Conservation (phyloP, 2,113 vertebrate species). For the Fregata magnificens region DNA sequence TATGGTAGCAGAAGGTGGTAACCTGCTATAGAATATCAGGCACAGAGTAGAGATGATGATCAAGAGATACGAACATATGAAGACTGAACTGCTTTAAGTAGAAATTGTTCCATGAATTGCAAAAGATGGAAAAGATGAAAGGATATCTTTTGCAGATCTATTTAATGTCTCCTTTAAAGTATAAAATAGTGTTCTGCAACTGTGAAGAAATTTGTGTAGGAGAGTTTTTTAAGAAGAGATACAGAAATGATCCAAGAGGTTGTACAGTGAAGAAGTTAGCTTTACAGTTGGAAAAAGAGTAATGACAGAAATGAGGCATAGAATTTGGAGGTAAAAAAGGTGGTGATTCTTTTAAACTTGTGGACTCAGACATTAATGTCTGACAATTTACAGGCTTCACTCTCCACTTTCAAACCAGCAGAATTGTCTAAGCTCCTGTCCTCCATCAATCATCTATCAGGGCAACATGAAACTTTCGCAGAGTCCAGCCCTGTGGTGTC, state of each 20-base stretch:
- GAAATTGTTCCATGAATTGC: not conserved
- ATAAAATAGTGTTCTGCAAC: not conserved
- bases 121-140: not conserved
- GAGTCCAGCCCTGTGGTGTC: not conserved
- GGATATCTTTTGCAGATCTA: not conserved
- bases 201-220: not conserved
- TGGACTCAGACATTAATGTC: not conserved
- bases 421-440: not conserved
- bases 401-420: not conserved
- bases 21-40: not conserved
- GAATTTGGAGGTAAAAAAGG: not conserved
- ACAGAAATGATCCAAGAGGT: not conserved
- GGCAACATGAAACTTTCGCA: not conserved
- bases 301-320: not conserved
- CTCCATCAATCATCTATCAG: not conserved
- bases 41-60: not conserved
- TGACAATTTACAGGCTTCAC: not conserved
- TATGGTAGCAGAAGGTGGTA: not conserved
- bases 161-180: not conserved
- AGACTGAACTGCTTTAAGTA: not conserved
- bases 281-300: not conserved
- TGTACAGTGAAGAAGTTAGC: not conserved
- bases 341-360: not conserved
- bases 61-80: not conserved
- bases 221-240: not conserved